phyloP scores from a whole-genome alignment of 2,797 vertebrate genomes.

The Schizopygopsis malacanthus region DNA sequence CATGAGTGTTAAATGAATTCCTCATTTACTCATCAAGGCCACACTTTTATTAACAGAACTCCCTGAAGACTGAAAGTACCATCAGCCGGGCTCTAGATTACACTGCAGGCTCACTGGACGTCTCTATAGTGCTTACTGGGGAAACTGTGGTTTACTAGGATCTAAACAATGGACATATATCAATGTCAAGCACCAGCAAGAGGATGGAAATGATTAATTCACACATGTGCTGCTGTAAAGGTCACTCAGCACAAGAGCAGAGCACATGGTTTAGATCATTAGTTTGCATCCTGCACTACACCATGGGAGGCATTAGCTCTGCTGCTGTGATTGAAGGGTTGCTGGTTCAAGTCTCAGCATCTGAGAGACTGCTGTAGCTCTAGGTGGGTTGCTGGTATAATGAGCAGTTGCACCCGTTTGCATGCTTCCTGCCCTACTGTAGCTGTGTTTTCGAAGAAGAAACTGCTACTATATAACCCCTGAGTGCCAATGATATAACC shows the following conservation, averaged over 20 bases:
- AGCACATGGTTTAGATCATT: slow-evolving; percentile 31
- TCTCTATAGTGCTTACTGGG: slow-evolving; percentile 12
- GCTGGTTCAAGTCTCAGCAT: slow-evolving; percentile 14
- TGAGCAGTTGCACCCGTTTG: not conserved
- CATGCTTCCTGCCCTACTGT: slow-evolving; percentile 7
- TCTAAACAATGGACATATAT: slow-evolving; percentile 31
- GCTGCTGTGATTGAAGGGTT: slow-evolving; percentile 7
- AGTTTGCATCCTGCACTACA: slow-evolving; percentile 25
- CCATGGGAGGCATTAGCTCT: slow-evolving; percentile 30
- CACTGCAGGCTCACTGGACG: not conserved
- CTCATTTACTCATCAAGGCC: slow-evolving; percentile 45
- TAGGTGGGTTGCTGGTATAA: not conserved
- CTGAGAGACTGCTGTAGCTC: not conserved
- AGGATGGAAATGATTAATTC: slow-evolving; percentile 44
- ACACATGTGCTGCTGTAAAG: slow-evolving; percentile 40
- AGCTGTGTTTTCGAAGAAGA: not conserved
- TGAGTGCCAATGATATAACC: not conserved
- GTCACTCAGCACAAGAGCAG: slow-evolving; percentile 26
- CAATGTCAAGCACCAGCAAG: slow-evolving; percentile 18
- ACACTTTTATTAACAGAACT: slow-evolving; percentile 37
- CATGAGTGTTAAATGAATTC: slow-evolving; percentile 44
- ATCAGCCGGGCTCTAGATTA: not conserved
- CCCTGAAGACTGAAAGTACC: not conserved
- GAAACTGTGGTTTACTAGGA: slow-evolving; percentile 21
- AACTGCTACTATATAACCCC: not conserved